A percentile compares a stretch with the other conserved stretches of the same genome.
phyloP scores from a whole-genome alignment of 2,888 invertebrate genomes.

The Orthosia gracilis region DNA sequence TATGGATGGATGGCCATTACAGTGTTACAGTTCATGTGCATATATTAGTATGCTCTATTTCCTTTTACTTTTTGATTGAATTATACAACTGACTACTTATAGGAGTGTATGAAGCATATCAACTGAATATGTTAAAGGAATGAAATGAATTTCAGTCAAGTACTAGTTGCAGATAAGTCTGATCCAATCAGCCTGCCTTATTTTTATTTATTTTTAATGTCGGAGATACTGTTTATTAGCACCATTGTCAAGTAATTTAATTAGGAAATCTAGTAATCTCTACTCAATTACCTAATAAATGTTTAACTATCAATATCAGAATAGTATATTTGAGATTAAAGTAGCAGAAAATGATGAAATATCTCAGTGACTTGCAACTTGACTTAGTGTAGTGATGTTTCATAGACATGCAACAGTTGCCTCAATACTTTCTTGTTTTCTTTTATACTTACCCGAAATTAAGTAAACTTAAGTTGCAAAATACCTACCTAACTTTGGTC shows the following conservation, averaged over 20 bases:
- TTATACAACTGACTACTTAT: neutral
- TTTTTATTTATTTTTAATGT: too few relatives aligned
- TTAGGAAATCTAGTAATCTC: too few relatives aligned
- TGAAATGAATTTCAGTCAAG: neutral
- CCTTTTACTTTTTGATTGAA: neutral
- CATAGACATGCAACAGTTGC: neutral
- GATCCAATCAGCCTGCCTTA: too few relatives aligned
- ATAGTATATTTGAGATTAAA: neutral
- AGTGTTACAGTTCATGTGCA: neutral
- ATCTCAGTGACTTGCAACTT: conserved; percentile 11
- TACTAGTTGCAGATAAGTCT: too few relatives aligned
- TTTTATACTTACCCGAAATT: neutral
- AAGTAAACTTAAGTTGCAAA: neutral
- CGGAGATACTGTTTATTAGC: too few relatives aligned
- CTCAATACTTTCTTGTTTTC: neutral
- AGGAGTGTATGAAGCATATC: neutral
- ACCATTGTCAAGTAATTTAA: too few relatives aligned
- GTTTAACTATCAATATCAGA: neutral
- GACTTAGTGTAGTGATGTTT: neutral
- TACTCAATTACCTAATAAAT: neutral
- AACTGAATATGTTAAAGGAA: neutral
- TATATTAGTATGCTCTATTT: conserved; percentile 9
- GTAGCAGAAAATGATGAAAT: conserved; percentile 24
- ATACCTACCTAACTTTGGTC: neutral
- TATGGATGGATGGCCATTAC: neutral